Evolutionary conservation across 2,797 vertebrate species (phyloP), one percentile per base, ranked within the genome.

Genomic region (Myotis myotis): DNA sequence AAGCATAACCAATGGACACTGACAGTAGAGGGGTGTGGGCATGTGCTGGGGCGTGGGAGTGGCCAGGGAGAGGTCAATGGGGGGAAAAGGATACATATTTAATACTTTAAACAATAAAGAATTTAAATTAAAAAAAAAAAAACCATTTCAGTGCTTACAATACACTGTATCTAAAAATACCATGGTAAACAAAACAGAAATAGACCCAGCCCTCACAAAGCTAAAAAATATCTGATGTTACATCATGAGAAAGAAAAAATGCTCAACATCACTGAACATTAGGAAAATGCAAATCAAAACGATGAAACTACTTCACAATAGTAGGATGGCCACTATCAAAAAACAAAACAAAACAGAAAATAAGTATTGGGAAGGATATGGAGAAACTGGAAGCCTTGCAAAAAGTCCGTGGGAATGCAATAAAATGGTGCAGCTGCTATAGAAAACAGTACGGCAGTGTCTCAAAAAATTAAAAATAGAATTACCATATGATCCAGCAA

Each of bases 401-500:
- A 71, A 88, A 28, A 62, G 62, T 33, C 8, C 0, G 17, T 30
- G 12, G n/a, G 16, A 91, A 91, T 30, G 49, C 76, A 71, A 82
- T 76, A 62, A 87, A 91, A 82, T 62, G 30, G 71, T 76, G 17
- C 8, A 62, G 62, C 38, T 70, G 44, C 51, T 83, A 51, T 16
- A 17, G 55, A 83, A 87, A 92, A 83, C 13, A 78, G 33, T 70
- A 88, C 44, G 51, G 41, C 8, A 6, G 36, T 66, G n/a, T 5
- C 62, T 88, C 62, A 95, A 66, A 84, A 89, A 88, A 72, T 84
- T 79, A 78, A 92, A 95, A 88, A 78, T 9, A 84, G 47, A 78
- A 95, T 60, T 71, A 64, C 33, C 36, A 70, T 17, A 49, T 47
- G 41, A 81, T 51, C 22, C 22, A 68, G 38, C 68, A 93, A 89